A percentile compares a stretch with the other conserved stretches of the same genome.
Evolutionary conservation across 1,140 invertebrate genomes (phyloP).

Genomic region (Manduca sexta): DNA sequence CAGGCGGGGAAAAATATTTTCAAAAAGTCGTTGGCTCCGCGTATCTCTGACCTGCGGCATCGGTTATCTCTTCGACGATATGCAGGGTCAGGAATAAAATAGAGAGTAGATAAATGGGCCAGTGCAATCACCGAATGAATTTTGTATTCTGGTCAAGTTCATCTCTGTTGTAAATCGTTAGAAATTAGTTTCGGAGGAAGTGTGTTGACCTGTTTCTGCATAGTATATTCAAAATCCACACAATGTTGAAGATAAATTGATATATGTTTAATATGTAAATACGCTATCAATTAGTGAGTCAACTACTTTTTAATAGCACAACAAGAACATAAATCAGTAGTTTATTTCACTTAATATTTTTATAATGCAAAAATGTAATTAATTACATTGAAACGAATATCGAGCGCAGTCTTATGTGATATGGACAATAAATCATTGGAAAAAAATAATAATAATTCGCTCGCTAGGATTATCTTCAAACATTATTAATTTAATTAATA

Average conservation of each 20-base stretch:
- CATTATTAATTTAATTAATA: slow-evolving; percentile 32
- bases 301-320: slow-evolving; percentile 5
- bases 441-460: slow-evolving; percentile 23
- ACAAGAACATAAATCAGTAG: slow-evolving; percentile 3
- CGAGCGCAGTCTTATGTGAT: slow-evolving; percentile 14
- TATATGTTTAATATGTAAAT: neutral
- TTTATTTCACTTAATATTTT: slow-evolving; percentile 15
- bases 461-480: slow-evolving; percentile 15
- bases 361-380: slow-evolving; percentile 23
- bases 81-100: slow-evolving; percentile 43
- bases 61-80: slow-evolving; percentile 42
- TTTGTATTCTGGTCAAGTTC: slow-evolving; percentile 59
- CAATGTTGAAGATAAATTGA: neutral
- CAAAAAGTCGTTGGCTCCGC: slow-evolving; percentile 53
- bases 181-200: neutral
- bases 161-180: slow-evolving; percentile 13
- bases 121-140: slow-evolving; percentile 43
- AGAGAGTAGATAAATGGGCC: slow-evolving; percentile 52
- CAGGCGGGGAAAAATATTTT: slow-evolving; percentile 43
- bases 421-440: slow-evolving; percentile 29
- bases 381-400: slow-evolving; percentile 28
- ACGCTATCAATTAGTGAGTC: neutral
- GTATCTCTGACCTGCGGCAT: slow-evolving; percentile 50
- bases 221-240: neutral
- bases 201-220: too few species aligned